These are phyloP conservation scores for Cheiracanthium punctorium DNA, from an alignment of 2,888 invertebrate species.

Conservation along the genomic window DNA sequence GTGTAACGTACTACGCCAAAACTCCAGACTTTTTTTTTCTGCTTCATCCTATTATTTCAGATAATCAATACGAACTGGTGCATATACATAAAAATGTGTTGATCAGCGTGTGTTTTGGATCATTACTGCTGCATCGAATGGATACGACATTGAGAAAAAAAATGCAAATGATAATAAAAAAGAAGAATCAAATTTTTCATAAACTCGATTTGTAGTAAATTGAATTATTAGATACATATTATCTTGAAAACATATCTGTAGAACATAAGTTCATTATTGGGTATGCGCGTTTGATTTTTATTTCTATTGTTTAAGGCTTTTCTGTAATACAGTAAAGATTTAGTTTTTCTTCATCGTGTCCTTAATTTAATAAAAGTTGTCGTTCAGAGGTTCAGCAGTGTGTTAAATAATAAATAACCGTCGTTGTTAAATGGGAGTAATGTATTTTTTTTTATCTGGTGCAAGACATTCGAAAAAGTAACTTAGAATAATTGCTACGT, in stretches of 20 bases:
- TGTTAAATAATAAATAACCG: neutral
- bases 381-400: constrained; percentile 28
- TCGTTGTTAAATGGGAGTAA: neutral
- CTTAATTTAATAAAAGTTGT: neutral
- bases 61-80: constrained; percentile 49
- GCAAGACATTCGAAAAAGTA: neutral
- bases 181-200: neutral
- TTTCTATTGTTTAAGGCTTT: constrained; percentile 34
- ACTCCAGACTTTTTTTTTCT: constrained; percentile 43
- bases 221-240: constrained; percentile 44
- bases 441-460: neutral
- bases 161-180: no score
- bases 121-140: constrained; percentile 29
- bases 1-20: constrained; percentile 39
- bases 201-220: constrained; percentile 47
- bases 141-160: neutral
- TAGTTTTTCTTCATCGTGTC: neutral
- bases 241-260: constrained; percentile 56
- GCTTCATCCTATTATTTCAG: constrained; percentile 56
- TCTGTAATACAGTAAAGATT: neutral
- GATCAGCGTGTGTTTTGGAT: constrained; percentile 10
- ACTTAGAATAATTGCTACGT: neutral
- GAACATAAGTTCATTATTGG: constrained; percentile 23
- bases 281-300: neutral
- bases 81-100: constrained; percentile 7